These are phyloP conservation scores for Tigriopus japonicus DNA, from an alignment of 1,140 invertebrate genomes.

Conservation along the genomic window DNA sequence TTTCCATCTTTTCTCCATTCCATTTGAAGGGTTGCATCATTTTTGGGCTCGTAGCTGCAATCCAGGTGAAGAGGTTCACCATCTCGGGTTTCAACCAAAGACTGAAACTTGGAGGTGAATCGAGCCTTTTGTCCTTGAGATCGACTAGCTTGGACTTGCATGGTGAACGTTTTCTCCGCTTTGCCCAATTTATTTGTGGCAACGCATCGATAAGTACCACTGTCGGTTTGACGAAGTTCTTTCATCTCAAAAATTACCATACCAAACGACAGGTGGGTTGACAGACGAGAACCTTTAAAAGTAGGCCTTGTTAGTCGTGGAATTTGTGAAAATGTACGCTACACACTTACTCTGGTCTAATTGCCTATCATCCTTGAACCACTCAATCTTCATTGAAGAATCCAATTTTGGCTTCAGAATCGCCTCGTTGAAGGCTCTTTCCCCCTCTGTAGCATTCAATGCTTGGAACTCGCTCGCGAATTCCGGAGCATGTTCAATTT, in stretches of 20 bases:
- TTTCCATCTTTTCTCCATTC: constrained; percentile 90
- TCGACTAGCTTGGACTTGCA: no score
- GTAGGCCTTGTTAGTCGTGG: no score
- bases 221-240: constrained; percentile 36
- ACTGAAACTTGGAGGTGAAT: no score
- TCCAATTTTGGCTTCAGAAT: constrained; percentile 79
- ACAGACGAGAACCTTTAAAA: no score
- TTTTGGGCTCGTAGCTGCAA: constrained; percentile 72
- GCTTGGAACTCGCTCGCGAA: constrained; percentile 1
- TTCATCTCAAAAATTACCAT: constrained; percentile 86
- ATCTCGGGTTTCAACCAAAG: constrained; percentile 37
- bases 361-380: constrained; percentile 82
- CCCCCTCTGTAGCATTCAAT: constrained; percentile 47
- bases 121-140: no score
- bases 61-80: constrained; percentile 81
- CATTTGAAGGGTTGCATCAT: constrained; percentile 77
- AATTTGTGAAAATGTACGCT: no score
- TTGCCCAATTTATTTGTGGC: constrained; percentile 29
- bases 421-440: constrained; percentile 84
- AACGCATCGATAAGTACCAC: constrained; percentile 31
- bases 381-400: constrained; percentile 89
- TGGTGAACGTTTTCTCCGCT: no score
- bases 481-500: background rate
- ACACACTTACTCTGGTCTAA: constrained; percentile 24
- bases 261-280: constrained; percentile 50